These are phyloP conservation scores for Myopa tessellatipennis DNA, from an alignment of 2,888 invertebrate genomes.

Conservation along the genomic window DNA sequence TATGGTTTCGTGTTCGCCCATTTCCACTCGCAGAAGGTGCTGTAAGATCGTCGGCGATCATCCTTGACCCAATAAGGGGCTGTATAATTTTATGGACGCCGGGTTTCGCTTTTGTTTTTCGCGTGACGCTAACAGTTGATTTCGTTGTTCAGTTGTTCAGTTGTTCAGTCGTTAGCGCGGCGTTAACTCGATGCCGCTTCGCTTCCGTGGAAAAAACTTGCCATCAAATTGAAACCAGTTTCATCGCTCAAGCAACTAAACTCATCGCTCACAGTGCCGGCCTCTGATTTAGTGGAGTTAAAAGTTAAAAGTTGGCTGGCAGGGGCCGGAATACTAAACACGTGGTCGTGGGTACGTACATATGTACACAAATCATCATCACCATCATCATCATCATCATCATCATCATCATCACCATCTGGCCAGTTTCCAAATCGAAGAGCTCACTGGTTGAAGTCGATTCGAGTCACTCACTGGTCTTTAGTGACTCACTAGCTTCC, in stretches of 20 bases:
- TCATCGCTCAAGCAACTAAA: conserved; percentile 10
- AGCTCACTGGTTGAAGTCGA: no score
- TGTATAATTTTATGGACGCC: conserved; percentile 46
- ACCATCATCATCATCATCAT: no score
- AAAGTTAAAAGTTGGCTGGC: conserved; percentile 21
- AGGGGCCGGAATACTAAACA: not conserved
- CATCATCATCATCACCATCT: no score
- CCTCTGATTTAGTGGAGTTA: conserved; percentile 24
- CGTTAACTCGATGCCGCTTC: not conserved
- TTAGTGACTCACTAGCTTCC: not conserved
- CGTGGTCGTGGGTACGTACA: conserved; percentile 21
- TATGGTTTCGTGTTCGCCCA: not conserved
- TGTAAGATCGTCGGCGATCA: conserved; percentile 42
- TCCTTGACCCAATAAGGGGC: conserved; percentile 67
- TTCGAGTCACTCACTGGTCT: not conserved
- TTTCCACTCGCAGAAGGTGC: not conserved
- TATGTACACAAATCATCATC: conserved; percentile 18
- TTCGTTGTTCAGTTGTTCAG: not conserved
- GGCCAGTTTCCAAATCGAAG: no score
- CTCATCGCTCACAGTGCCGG: conserved; percentile 1
- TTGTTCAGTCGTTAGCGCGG: conserved; percentile 22
- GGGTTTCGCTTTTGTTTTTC: conserved; percentile 49
- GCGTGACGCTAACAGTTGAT: conserved; percentile 44
- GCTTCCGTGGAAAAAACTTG: not conserved
- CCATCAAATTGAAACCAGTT: not conserved